Evolutionary conservation across 2,888 invertebrate species (phyloP), one percentile per base, ranked within the genome.

Genomic region (Dynastes tityus): DNA sequence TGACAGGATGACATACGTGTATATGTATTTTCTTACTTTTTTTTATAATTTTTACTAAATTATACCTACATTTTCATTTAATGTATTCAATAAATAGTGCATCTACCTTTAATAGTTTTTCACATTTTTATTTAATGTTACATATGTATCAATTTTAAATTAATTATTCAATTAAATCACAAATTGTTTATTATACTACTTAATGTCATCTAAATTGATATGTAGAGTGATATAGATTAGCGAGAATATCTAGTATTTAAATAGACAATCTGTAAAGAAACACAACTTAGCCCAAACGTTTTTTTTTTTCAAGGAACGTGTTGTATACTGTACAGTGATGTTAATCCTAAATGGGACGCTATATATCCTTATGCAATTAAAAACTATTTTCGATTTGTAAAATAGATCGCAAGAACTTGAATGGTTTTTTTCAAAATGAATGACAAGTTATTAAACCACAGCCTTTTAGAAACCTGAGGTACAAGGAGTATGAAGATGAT

Each of bases 121-220:
- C 9, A 49, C 49, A 49, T 49, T 61, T 32, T 61, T 49, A 5
- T 68, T 67, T 29, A 16, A 45, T 68, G 45, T 68, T 51, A 51
- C 68, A 68, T 68, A 68, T 68, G 68, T 68, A 68, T 68, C 68
- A 68, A 68, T 68, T 68, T 16, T 40, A 65, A 40, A 65, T 45
- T 4, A 65, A 65, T n/a, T n/a, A 3, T n/a, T 55, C 8, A 55
- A 55, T 55, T 55, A 53, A 53, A n/a, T 53, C 11, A 53, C 53
- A 53, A 53, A 53, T n/a, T 53, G n/a, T n/a, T 53, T n/a, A n/a
- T 53, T 53, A 53, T 53, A 53, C 53, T 53, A 55, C 55, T 55
- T 55, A 22, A 22, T 16, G 55, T 55, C n/a, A n/a, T 55, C 55
- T 55, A 55, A 65, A 8, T 65, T 68, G 68, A 68, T 68, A 68